Percentiles rank a stretch among this genome's conserved stretches.
Conservation (phyloP, 2,888 invertebrate species). For the Anthophora plumipes region DNA sequence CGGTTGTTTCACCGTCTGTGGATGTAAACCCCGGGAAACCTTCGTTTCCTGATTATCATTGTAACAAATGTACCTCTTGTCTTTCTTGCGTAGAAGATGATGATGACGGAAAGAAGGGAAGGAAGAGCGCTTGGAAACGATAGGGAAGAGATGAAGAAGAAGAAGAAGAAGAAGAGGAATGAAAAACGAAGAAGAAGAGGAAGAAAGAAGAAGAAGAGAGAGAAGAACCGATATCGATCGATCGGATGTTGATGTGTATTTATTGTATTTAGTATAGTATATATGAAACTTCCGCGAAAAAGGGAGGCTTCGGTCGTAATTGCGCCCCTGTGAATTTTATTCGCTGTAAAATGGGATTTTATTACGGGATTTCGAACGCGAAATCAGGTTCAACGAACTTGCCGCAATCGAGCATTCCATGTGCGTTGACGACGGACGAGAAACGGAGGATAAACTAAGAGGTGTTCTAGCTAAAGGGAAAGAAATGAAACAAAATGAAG, state of each 20-base stretch:
- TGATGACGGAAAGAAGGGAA: background rate
- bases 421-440: conserved; percentile 55
- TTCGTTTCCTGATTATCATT: conserved; percentile 52
- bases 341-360: conserved; percentile 6
- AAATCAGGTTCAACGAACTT: conserved; percentile 48
- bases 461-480: conserved; percentile 22
- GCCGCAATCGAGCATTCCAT: conserved; percentile 77
- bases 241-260: conserved; percentile 55
- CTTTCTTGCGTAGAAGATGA: conserved; percentile 55
- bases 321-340: conserved; percentile 40
- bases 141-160: background rate
- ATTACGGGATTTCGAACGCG: conserved; percentile 28
- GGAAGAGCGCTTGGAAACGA: conserved; percentile 17
- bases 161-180: background rate
- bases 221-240: conserved; percentile 13
- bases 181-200: background rate
- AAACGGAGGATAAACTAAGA: conserved; percentile 31
- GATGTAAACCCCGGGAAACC: conserved; percentile 45
- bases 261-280: conserved; percentile 47
- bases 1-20: conserved; percentile 57
- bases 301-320: conserved; percentile 41
- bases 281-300: conserved; percentile 17
- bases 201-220: background rate
- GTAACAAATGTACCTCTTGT: conserved; percentile 64
- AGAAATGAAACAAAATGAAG: background rate